Evolutionary conservation across 2,888 invertebrate genomes (phyloP), one percentile per base, ranked within the genome.

Genomic region (Volucella zonaria): DNA sequence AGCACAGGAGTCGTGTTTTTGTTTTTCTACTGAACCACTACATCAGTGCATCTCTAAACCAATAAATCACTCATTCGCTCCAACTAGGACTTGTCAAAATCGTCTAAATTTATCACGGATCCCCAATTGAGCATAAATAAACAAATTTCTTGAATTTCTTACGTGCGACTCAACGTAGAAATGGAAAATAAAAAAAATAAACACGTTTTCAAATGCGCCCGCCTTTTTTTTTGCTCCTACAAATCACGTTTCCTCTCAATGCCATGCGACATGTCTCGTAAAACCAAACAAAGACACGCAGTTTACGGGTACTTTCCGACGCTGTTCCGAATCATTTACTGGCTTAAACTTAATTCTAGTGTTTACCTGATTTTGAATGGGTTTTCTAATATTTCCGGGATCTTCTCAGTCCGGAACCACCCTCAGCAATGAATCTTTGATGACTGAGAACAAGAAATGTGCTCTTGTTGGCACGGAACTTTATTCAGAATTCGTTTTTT

Each of bases 151-250:
- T 23, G 52, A 52, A 15, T 40, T 31, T 42, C 23, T 47, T 64
- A 10, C 8, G 31, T 31, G 40, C 40, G 38, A 59, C 42, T 59
- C 14, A 11, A 15, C 58, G 15, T 15, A 15, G 10, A 12, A 51
- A n/a, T 40, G 12, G 51, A 42, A 18, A 51, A 42, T 62, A 14
- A 58, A 73, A 40, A 42, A 40, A 64, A 31, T 6, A 76, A 79
- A 79, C 83, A 80, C 75, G 79, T 80, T 83, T 75, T 66, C 51
- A 59, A 10, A n/a, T 3, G 23, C 56, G 83, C 75, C 79, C 80
- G 83, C 83, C 80, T 80, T 79, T 78, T 80, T 23, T 56, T 52
- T 66, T 49, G 47, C 58, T n/a, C 45, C 54, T 66, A 6, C 56
- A 15, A 68, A 23, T 49, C 51, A 47, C 45, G 49, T 47, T 56